A percentile compares a stretch with the other conserved stretches of the same genome.
phyloP scores from a whole-genome alignment of 2,113 vertebrate species.

The Oncorhynchus mykiss region DNA sequence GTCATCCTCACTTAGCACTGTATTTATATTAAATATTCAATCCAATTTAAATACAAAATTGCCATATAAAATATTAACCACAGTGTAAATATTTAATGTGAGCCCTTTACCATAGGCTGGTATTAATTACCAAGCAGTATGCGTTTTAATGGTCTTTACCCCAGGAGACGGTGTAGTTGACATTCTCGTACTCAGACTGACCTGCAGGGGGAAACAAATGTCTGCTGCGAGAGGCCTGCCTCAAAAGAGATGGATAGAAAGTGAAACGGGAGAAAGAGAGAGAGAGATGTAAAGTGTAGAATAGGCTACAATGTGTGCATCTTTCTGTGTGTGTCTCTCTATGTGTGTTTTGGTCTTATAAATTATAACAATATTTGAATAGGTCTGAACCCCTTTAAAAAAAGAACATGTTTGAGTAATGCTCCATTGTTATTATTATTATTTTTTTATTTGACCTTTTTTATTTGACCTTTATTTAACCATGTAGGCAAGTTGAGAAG shows the following conservation, averaged over 20 bases:
- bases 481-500: too few relatives aligned
- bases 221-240: constrained; percentile 8
- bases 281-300: background rate
- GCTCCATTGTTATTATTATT: too few relatives aligned
- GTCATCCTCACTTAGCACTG: constrained; percentile 67
- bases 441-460: too few relatives aligned
- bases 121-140: constrained; percentile 65
- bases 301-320: too few relatives aligned
- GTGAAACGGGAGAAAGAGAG: too few relatives aligned
- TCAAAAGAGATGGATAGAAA: background rate
- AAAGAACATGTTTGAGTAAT: too few relatives aligned
- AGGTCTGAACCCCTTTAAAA: too few relatives aligned
- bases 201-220: constrained; percentile 55
- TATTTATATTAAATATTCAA: constrained; percentile 79
- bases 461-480: too few relatives aligned
- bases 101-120: constrained; percentile 69
- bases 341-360: too few relatives aligned
- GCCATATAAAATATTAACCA: constrained; percentile 74
- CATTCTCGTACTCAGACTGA: background rate
- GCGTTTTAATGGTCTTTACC: constrained; percentile 64
- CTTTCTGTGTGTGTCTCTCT: too few relatives aligned
- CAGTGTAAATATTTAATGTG: constrained; percentile 75
- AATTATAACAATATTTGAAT: too few relatives aligned
- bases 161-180: constrained; percentile 29
- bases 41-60: constrained; percentile 79